Conservation (phyloP, 2,888 invertebrate species). For the Operophtera brumata region DNA sequence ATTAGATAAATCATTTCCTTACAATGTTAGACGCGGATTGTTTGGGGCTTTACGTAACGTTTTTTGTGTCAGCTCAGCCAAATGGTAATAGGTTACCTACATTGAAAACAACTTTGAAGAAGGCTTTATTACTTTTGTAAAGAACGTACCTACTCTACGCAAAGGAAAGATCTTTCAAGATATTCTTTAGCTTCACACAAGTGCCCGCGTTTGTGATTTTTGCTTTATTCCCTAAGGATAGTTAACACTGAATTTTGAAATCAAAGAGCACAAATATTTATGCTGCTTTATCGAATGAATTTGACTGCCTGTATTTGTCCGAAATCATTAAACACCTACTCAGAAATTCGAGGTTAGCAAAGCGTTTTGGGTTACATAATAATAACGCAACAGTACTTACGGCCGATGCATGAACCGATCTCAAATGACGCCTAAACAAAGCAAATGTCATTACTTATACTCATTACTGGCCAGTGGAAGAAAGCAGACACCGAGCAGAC, state of each 20-base stretch:
- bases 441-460: conserved; percentile 64
- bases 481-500: conserved; percentile 77
- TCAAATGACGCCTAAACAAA: conserved; percentile 64
- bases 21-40: conserved; percentile 24
- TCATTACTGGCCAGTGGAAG: conserved; percentile 64
- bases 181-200: background rate
- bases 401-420: conserved; percentile 50
- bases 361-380: conserved; percentile 37
- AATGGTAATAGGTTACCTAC: conserved; percentile 7
- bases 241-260: background rate
- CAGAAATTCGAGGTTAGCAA: conserved; percentile 35
- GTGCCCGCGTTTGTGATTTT: background rate
- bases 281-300: background rate
- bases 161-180: background rate
- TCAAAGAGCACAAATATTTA: background rate
- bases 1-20: conserved; percentile 28
- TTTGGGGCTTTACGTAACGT: conserved; percentile 19
- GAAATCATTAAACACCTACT: conserved; percentile 1
- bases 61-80: conserved; percentile 14
- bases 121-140: conserved; percentile 8
- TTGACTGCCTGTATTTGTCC: background rate
- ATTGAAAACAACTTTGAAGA: conserved; percentile 11
- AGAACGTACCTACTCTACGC: background rate
- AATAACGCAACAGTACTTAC: conserved; percentile 47
- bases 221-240: background rate